Evolutionary conservation across 2,797 vertebrate genomes (phyloP), one percentile per base, ranked within the genome.

Genomic region (Bucorvus abyssinicus): DNA sequence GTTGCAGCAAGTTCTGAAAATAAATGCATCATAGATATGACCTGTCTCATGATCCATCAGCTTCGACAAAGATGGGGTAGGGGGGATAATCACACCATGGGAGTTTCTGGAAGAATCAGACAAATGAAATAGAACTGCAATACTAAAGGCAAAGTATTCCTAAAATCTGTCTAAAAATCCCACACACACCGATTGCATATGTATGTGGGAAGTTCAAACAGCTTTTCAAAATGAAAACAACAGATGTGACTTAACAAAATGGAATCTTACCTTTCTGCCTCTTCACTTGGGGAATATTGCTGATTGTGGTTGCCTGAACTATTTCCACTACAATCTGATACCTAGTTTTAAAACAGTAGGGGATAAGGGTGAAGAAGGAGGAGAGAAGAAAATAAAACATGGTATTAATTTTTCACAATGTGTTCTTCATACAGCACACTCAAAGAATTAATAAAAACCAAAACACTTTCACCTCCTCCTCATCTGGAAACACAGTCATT

Each of bases 271-370:
- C 99, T 98, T 99, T 99, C 97, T 99, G 99, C 80, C 99, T 99
- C 98, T 99, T 99, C 96, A 99, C 97, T 94, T 99, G 99, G 75
- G 99, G 99, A 96, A 99, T 98, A 96, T 98, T 99, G 98, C 99
- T 99, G 98, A 99, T 99, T 84, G 99, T 99, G 64, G 99, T 99
- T 91, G 99, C 99, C 91, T 99, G 99, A 97, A 99, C 99, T 92
- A 99, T 99, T 98, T 99, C 99, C 92, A 99, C 99, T 96, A 99
- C 99, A 95, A 99, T 99, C 96, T 99, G 99, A 98, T 99, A 99
- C 98, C 99, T 99, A 91, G 87, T 96, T 93, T 87, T 89, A 92
- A 95, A 92, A 94, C 26, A 93, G 40, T 19, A 74, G 60, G 64
- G 38, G 32, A 71, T 40, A 81, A 65, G 65, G 77, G 40, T 71